A percentile compares a stretch with the other conserved stretches of the same genome.
Conservation (phyloP, 2,888 invertebrate genomes). For the Dusona sp. region DNA sequence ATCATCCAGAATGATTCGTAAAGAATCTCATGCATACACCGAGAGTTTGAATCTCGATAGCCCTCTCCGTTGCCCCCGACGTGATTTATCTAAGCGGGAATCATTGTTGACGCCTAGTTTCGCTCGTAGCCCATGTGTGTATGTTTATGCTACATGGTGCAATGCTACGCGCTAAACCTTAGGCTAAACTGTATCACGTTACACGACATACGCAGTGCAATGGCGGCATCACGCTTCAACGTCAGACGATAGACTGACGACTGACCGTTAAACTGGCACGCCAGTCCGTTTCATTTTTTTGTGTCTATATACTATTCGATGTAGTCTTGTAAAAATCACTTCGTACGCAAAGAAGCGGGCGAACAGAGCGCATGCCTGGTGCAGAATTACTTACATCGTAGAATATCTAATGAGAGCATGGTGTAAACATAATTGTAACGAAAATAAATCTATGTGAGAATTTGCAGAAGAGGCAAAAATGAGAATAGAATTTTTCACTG, state of each 20-base stretch:
- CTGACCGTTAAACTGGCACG: conserved; percentile 64
- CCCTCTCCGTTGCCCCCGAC: conserved; percentile 32
- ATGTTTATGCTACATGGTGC: background rate
- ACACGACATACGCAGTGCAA: background rate
- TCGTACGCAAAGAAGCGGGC: conserved; percentile 24
- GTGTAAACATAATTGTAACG: background rate
- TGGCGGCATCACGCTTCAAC: conserved; percentile 36
- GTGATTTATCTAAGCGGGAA: conserved; percentile 56
- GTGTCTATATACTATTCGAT: background rate
- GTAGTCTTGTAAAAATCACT: conserved; percentile 41
- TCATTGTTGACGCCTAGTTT: conserved; percentile 65
- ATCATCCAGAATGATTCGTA: background rate
- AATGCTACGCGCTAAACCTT: background rate
- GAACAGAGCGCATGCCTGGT: conserved; percentile 33
- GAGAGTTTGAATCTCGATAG: conserved; percentile 30
- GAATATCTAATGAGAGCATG: conserved; percentile 45
- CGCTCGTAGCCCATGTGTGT: conserved; percentile 25
- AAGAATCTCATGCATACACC: background rate
- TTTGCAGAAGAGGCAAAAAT: background rate
- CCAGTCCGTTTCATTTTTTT: conserved; percentile 45
- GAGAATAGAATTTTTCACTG: background rate
- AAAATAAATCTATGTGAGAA: background rate
- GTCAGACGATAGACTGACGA: conserved; percentile 56
- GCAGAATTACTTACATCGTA: conserved; percentile 41
- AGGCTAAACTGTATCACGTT: conserved; percentile 26